phyloP scores from a whole-genome alignment of 35 echinoderm and acorn worm genomes.

The Hemicentrotus pulcherrimus region DNA sequence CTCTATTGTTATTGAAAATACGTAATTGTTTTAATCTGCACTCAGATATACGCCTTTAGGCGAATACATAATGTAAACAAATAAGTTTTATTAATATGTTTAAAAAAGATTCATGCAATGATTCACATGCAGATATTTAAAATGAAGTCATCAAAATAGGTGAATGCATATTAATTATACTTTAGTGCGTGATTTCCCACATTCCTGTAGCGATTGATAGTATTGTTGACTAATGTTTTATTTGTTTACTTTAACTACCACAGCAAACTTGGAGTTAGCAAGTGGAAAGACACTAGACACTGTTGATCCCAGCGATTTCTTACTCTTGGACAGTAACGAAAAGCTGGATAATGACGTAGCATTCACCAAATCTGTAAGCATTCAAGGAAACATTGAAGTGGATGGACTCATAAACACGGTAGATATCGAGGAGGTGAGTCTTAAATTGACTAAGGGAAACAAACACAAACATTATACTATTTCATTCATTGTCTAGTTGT shows the following conservation, averaged over 20 bases:
- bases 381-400: not conserved
- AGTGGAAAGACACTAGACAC: not conserved
- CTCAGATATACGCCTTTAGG: too few relatives aligned
- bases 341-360: not conserved
- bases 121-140: too few relatives aligned
- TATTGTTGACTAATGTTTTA: not conserved
- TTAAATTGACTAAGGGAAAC: too few relatives aligned
- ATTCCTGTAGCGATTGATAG: not conserved
- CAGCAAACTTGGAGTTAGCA: not conserved
- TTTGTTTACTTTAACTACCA: not conserved
- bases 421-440: conserved; percentile 19
- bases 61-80: too few relatives aligned
- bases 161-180: not conserved
- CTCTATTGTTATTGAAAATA: too few relatives aligned
- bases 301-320: not conserved
- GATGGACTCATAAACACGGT: conserved; percentile 23
- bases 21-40: too few relatives aligned
- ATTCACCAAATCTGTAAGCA: not conserved
- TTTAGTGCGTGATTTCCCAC: not conserved
- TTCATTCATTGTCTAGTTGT: not conserved
- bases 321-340: not conserved
- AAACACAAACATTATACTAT: not conserved
- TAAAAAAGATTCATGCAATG: too few relatives aligned
- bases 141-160: too few relatives aligned
- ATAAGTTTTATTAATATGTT: too few relatives aligned